Conservation (phyloP, 1,140 invertebrate genomes). For the Vanessa atalanta region DNA sequence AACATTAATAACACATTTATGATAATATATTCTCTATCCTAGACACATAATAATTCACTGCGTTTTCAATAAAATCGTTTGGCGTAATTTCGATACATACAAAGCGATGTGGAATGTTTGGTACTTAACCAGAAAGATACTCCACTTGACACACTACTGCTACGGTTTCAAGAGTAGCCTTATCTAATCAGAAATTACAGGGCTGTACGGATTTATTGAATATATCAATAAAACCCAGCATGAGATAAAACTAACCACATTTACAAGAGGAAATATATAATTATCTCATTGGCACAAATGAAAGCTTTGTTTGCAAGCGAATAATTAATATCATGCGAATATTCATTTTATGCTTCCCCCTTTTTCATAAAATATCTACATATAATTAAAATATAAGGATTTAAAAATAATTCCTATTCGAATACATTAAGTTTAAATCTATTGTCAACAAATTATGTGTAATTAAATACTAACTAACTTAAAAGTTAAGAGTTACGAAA, state of each 20-base stretch:
- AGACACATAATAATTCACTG: slow-evolving; percentile 50
- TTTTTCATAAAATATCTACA: not conserved
- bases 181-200: slow-evolving; percentile 11
- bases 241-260: not conserved
- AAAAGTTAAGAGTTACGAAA: not conserved
- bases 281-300: not conserved
- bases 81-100: slow-evolving; percentile 41
- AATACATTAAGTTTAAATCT: not conserved
- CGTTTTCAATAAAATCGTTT: slow-evolving; percentile 46
- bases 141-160: slow-evolving; percentile 21
- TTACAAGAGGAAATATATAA: not conserved
- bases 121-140: slow-evolving; percentile 22
- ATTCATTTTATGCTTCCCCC: not conserved
- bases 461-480: not conserved
- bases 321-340: slow-evolving; percentile 1
- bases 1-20: slow-evolving; percentile 40
- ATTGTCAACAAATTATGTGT: not conserved
- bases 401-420: not conserved
- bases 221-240: slow-evolving; percentile 10
- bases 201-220: not conserved
- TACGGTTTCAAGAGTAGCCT: slow-evolving; percentile 27
- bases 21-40: slow-evolving; percentile 40
- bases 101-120: slow-evolving; percentile 63
- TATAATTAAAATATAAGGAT: not conserved
- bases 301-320: not conserved